These are phyloP conservation scores for Mactra quadrangularis DNA, from an alignment of 1,140 invertebrate genomes.

Conservation along the genomic window DNA sequence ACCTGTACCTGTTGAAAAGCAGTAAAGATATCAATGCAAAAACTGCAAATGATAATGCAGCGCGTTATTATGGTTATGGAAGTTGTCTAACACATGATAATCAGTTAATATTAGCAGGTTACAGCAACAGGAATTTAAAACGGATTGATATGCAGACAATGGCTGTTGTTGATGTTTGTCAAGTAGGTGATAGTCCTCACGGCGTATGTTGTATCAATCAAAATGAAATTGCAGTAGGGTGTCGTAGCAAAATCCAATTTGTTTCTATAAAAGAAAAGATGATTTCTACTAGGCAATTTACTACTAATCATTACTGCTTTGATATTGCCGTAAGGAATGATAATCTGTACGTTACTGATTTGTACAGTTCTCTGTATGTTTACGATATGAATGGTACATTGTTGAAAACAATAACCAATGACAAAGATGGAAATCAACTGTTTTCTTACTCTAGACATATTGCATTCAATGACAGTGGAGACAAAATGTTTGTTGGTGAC, in stretches of 20 bases:
- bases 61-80: not conserved
- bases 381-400: no score
- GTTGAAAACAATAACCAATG: no score
- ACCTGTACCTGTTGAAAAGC: not conserved
- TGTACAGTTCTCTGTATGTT: not conserved
- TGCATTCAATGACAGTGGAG: not conserved
- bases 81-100: not conserved
- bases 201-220: constrained; percentile 3
- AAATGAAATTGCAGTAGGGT: not conserved
- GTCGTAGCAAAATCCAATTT: constrained; percentile 5
- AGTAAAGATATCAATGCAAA: constrained; percentile 26
- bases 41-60: not conserved
- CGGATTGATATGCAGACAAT: not conserved
- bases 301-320: constrained; percentile 8
- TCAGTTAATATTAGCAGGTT: not conserved
- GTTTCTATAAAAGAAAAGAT: constrained; percentile 4
- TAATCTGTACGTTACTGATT: constrained; percentile 8
- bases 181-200: not conserved
- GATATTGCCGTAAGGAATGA: no score
- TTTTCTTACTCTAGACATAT: not conserved
- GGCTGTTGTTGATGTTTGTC: not conserved
- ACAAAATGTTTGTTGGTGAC: no score
- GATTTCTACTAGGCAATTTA: not conserved
- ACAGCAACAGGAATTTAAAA: constrained; percentile 20
- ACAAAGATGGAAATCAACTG: not conserved